Evolutionary conservation across 1,140 invertebrate genomes (phyloP).

Genomic region (Halictus rubicundus): DNA sequence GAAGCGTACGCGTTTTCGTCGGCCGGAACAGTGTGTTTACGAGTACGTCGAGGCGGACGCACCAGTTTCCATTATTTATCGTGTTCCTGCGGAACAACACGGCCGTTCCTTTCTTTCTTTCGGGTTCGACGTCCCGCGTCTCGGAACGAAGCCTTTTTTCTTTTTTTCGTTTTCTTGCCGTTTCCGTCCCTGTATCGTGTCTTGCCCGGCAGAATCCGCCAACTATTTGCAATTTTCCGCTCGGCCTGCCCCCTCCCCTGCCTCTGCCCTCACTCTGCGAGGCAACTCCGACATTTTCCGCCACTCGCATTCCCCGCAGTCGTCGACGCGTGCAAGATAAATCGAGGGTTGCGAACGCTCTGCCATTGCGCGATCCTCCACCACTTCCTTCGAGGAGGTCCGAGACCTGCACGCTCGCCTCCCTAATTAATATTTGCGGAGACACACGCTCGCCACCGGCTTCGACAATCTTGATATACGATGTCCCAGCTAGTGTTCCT

Average conservation of each 20-base stretch:
- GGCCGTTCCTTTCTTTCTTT: slow-evolving; percentile 56
- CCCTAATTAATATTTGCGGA: too few relatives aligned
- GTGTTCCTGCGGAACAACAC: not conserved
- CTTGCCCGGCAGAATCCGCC: slow-evolving; percentile 47
- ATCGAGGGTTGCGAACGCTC: slow-evolving; percentile 36
- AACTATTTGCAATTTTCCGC: slow-evolving; percentile 71
- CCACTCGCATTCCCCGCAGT: slow-evolving; percentile 39
- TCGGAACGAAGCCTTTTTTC: too few relatives aligned
- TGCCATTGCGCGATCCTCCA: not conserved
- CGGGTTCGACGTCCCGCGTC: slow-evolving; percentile 7
- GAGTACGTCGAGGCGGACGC: not conserved
- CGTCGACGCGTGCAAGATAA: slow-evolving; percentile 55
- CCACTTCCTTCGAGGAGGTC: not conserved
- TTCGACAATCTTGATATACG: too few relatives aligned
- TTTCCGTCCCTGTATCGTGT: slow-evolving; percentile 21
- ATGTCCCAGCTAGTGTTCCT: too few relatives aligned
- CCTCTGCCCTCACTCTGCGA: not conserved
- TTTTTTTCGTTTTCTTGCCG: not conserved
- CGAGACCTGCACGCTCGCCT: not conserved
- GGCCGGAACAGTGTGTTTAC: slow-evolving; percentile 4
- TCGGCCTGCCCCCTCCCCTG: slow-evolving; percentile 32
- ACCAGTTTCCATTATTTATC: slow-evolving; percentile 31
- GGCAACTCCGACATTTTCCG: slow-evolving; percentile 59
- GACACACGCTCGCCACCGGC: too few relatives aligned
- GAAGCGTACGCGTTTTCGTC: not conserved